These are phyloP conservation scores for Agrilus planipennis DNA, from an alignment of 1,140 invertebrate species.

Conservation along the genomic window DNA sequence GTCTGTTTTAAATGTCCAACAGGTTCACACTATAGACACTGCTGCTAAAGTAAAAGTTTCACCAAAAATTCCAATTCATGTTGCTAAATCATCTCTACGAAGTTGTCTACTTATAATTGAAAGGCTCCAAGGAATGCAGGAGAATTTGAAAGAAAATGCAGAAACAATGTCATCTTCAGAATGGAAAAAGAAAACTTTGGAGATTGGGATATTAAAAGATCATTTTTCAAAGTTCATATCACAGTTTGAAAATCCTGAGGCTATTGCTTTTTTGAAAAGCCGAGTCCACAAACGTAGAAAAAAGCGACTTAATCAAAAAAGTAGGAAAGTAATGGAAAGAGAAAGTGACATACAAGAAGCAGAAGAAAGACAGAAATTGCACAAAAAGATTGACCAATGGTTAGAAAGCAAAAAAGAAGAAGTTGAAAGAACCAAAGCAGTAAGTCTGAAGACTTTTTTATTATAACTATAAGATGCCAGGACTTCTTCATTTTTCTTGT, in stretches of 20 bases:
- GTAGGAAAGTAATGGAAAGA: conserved; percentile 34
- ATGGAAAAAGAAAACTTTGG: conserved; percentile 39
- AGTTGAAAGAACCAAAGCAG: conserved; percentile 47
- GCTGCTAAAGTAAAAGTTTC: conserved; percentile 4
- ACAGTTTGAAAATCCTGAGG: conserved; percentile 32
- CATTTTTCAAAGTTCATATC: conserved; percentile 34
- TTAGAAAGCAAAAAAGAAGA: conserved; percentile 45
- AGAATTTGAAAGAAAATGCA: conserved; percentile 35
- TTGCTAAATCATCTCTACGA: conserved; percentile 21
- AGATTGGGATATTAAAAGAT: conserved; percentile 36
- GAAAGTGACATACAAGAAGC: conserved; percentile 33
- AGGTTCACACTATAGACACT: conserved; percentile 1
- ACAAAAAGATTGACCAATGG: conserved; percentile 48
- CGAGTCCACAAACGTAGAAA: conserved; percentile 39
- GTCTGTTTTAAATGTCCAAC: conserved; percentile 16
- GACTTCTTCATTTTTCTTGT: too few species aligned
- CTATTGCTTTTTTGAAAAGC: conserved; percentile 36
- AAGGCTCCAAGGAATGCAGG: conserved; percentile 35
- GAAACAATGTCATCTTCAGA: conserved; percentile 36
- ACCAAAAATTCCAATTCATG: conserved; percentile 14
- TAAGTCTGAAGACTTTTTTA: too few species aligned
- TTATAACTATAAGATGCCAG: too few species aligned
- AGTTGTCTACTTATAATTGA: conserved; percentile 26
- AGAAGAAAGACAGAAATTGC: conserved; percentile 34
- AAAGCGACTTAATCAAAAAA: conserved; percentile 43